Conservation (phyloP, 1,140 invertebrate species). For the Dreissena polymorpha region DNA sequence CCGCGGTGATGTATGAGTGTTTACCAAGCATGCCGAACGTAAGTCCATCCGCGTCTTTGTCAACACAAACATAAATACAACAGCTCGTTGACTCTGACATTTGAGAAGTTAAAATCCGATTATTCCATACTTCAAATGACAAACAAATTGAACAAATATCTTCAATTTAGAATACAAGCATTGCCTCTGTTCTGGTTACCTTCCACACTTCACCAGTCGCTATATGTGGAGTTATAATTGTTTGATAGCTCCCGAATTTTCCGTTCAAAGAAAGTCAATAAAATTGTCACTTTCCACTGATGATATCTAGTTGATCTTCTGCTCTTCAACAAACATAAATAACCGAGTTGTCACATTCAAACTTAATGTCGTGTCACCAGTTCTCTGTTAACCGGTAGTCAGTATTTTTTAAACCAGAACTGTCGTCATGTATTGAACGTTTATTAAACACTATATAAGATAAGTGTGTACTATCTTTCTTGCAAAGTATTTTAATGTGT, state of each 20-base stretch:
- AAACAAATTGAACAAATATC: constrained; percentile 8
- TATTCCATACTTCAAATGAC: not conserved
- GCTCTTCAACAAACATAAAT: too few species aligned
- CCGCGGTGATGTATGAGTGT: too few species aligned
- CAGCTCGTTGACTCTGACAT: not conserved
- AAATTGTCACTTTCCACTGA: not conserved
- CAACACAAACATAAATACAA: not conserved
- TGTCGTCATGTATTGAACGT: too few species aligned
- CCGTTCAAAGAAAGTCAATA: not conserved
- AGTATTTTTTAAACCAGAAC: too few species aligned
- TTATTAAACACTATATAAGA: too few species aligned
- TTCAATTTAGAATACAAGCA: not conserved
- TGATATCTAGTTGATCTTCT: too few species aligned
- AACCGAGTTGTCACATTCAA: too few species aligned
- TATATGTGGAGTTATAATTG: not conserved
- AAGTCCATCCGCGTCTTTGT: not conserved
- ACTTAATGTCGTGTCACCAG: too few species aligned
- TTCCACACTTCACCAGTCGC: not conserved
- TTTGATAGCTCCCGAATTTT: not conserved
- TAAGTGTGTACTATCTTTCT: too few species aligned
- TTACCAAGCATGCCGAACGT: not conserved
- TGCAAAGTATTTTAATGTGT: too few species aligned
- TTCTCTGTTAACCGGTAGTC: too few species aligned
- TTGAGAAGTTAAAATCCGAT: not conserved
- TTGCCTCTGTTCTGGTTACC: not conserved